Conservation (phyloP, 2,888 invertebrate species). For the Agrenia bidenticulata region DNA sequence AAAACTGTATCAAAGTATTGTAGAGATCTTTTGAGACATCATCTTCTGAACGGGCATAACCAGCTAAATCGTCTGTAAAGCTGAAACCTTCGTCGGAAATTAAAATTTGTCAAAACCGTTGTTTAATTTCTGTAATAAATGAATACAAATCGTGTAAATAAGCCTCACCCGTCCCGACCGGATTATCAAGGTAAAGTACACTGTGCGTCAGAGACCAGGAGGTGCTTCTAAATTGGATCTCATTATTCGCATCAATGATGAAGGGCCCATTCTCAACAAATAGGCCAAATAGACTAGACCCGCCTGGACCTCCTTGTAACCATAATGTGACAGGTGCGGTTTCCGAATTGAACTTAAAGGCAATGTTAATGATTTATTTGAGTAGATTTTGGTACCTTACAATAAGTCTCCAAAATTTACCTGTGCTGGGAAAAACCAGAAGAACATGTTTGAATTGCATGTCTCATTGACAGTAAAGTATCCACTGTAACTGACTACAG, state of each 20-base stretch:
- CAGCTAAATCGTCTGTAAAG: slow-evolving; percentile 73
- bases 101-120: background rate
- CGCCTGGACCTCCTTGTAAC: slow-evolving; percentile 65
- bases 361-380: background rate
- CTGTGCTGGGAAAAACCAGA: slow-evolving; percentile 51
- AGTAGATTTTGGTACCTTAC: background rate
- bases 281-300: slow-evolving; percentile 61
- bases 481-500: slow-evolving; percentile 47
- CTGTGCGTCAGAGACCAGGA: slow-evolving; percentile 79
- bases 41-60: slow-evolving; percentile 76
- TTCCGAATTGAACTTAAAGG: slow-evolving; percentile 43
- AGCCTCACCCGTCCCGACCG: slow-evolving; percentile 70
- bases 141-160: background rate
- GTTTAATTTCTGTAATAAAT: slow-evolving; percentile 2
- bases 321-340: slow-evolving; percentile 59
- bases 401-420: slow-evolving; percentile 25
- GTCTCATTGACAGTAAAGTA: slow-evolving; percentile 49
- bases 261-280: slow-evolving; percentile 66
- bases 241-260: slow-evolving; percentile 60
- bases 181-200: slow-evolving; percentile 87
- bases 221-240: slow-evolving; percentile 39
- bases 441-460: slow-evolving; percentile 50
- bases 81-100: slow-evolving; percentile 71
- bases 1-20: slow-evolving; percentile 76
- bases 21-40: slow-evolving; percentile 80